A percentile compares a stretch with the other conserved stretches of the same genome.
Evolutionary conservation across 2,113 vertebrate species (phyloP).

Genomic region (Sceloporus tristichus): DNA sequence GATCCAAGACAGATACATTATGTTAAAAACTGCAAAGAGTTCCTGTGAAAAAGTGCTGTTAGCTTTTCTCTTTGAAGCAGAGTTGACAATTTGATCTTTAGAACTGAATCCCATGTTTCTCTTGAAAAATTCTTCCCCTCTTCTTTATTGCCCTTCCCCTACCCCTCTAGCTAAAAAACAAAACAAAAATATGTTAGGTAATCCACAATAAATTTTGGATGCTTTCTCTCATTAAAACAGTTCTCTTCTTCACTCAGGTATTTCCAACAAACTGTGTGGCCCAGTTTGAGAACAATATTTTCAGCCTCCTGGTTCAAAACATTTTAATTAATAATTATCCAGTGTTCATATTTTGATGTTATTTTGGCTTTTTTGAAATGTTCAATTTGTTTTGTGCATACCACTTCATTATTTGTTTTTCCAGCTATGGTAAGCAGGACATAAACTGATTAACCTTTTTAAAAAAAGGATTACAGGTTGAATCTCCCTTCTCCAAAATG

Average conservation of each 20-base stretch:
- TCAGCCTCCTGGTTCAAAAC: too few species aligned
- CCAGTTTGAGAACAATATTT: too few species aligned
- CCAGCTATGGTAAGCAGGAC: too few species aligned
- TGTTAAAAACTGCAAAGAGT: constrained; percentile 45
- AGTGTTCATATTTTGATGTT: too few species aligned
- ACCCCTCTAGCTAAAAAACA: constrained; percentile 20
- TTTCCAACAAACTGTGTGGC: not conserved
- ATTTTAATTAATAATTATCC: too few species aligned
- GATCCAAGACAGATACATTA: constrained; percentile 37
- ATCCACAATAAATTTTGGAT: too few species aligned
- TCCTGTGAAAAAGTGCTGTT: constrained; percentile 15
- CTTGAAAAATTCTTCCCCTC: constrained; percentile 28
- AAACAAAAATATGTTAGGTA: not conserved
- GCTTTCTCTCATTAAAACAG: too few species aligned
- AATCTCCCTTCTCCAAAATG: too few species aligned
- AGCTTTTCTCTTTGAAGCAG: constrained; percentile 36
- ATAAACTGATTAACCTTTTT: not conserved
- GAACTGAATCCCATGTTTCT: constrained; percentile 22
- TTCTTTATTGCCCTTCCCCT: constrained; percentile 25
- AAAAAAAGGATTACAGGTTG: not conserved
- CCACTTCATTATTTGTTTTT: too few species aligned
- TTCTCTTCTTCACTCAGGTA: not conserved
- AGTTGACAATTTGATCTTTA: constrained; percentile 49
- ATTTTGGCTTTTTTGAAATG: too few species aligned
- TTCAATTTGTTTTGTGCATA: too few species aligned